Evolutionary conservation across 2,888 invertebrate species (phyloP).

Genomic region (Caenorhabditis angaria): DNA sequence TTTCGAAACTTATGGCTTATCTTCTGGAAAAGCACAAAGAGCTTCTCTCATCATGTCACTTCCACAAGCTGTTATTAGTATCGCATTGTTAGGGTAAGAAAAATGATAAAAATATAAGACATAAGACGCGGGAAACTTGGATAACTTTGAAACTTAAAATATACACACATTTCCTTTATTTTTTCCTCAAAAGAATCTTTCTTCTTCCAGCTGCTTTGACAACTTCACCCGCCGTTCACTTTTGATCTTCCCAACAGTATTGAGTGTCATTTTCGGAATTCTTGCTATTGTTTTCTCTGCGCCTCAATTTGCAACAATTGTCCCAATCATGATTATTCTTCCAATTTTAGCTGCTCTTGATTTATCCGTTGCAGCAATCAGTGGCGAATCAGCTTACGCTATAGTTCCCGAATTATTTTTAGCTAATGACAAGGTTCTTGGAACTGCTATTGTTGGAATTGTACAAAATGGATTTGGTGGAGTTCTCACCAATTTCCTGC

Average conservation of each 20-base stretch:
- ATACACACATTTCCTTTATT: too few species aligned
- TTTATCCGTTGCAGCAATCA: slow-evolving; percentile 64
- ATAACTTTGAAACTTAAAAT: too few species aligned
- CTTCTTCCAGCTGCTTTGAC: slow-evolving; percentile 51
- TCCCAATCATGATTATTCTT: slow-evolving; percentile 37
- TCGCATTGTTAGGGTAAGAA: slow-evolving; percentile 47
- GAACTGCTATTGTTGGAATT: slow-evolving; percentile 66
- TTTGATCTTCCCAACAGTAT: slow-evolving; percentile 59
- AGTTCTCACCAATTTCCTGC: slow-evolving; percentile 53
- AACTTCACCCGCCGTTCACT: slow-evolving; percentile 57
- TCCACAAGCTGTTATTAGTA: slow-evolving; percentile 57
- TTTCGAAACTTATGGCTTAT: slow-evolving; percentile 61
- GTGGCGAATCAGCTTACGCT: slow-evolving; percentile 65
- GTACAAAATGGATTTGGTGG: slow-evolving; percentile 66
- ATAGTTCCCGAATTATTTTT: slow-evolving; percentile 66
- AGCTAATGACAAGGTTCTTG: slow-evolving; percentile 62
- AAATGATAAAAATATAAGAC: too few species aligned
- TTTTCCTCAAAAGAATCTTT: neutral
- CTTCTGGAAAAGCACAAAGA: slow-evolving; percentile 52
- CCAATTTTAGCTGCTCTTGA: slow-evolving; percentile 62
- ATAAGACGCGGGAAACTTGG: too few species aligned
- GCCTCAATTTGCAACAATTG: slow-evolving; percentile 7
- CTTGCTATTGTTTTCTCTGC: slow-evolving; percentile 39
- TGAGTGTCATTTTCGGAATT: slow-evolving; percentile 53
- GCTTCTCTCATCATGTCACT: slow-evolving; percentile 62